Evolutionary conservation across 2,113 vertebrate genomes (phyloP).

Genomic region (Baryphthengus martii): DNA sequence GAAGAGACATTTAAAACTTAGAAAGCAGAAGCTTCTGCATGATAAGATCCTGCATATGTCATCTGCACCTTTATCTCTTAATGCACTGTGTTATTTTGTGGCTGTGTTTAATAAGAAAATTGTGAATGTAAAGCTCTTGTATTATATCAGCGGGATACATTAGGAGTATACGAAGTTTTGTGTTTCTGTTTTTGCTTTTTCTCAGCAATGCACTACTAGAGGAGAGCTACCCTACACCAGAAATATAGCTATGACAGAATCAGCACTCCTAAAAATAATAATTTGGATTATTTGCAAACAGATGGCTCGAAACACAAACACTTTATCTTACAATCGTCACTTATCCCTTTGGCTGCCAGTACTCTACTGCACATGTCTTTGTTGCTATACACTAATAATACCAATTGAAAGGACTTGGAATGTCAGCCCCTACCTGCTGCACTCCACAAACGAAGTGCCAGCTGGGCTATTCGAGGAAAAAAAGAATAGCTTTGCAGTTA

Average conservation of each 20-base stretch:
- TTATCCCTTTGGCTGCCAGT: conserved; percentile 51
- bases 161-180: neutral
- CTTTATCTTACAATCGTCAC: conserved; percentile 33
- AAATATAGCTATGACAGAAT: neutral
- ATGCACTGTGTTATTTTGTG: neutral
- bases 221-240: neutral
- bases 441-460: neutral
- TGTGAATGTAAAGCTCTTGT: neutral
- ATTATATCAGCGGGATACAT: neutral
- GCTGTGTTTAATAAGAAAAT: neutral
- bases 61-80: neutral
- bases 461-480: neutral
- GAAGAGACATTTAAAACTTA: neutral
- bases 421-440: conserved; percentile 37
- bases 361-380: neutral
- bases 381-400: conserved; percentile 15
- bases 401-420: conserved; percentile 20
- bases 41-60: neutral
- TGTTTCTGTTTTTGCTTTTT: neutral
- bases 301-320: conserved; percentile 46
- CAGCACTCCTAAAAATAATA: conserved; percentile 21
- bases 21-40: neutral
- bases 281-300: conserved; percentile 60
- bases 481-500: neutral
- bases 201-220: neutral